Evolutionary conservation across 2,888 invertebrate species (phyloP).

Genomic region (Ganaspis brasiliensis): DNA sequence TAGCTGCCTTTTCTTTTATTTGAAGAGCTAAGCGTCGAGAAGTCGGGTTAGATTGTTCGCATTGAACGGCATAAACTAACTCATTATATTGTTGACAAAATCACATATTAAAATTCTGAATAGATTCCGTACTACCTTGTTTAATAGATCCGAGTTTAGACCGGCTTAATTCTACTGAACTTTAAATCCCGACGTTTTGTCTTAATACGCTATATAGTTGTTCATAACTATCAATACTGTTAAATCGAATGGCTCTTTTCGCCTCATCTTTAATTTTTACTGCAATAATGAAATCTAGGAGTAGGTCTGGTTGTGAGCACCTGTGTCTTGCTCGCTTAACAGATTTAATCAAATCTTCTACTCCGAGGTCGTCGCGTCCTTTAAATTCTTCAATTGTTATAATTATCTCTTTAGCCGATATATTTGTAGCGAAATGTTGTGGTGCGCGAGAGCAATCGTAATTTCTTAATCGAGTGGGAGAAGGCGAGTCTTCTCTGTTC

Average conservation of each 20-base stretch:
- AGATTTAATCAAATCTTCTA: neutral
- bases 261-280: neutral
- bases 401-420: neutral
- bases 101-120: too few relatives aligned
- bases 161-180: too few relatives aligned
- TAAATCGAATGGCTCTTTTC: neutral
- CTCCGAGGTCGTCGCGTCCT: neutral
- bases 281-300: neutral
- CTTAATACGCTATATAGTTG: neutral
- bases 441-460: too few relatives aligned
- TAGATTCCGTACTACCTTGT: too few relatives aligned
- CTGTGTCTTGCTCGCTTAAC: neutral
- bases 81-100: too few relatives aligned
- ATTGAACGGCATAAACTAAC: too few relatives aligned
- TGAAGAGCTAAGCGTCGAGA: neutral
- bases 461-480: too few relatives aligned
- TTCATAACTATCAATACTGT: neutral
- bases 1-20: neutral
- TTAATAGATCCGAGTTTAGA: too few relatives aligned
- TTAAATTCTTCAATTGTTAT: neutral
- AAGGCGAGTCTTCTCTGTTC: too few relatives aligned
- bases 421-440: too few relatives aligned
- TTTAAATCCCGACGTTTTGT: neutral
- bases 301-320: neutral
- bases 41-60: too few relatives aligned